Base-by-base conservation (phyloP, 2,797 vertebrate genomes). In the Psittacula echo region DNA sequence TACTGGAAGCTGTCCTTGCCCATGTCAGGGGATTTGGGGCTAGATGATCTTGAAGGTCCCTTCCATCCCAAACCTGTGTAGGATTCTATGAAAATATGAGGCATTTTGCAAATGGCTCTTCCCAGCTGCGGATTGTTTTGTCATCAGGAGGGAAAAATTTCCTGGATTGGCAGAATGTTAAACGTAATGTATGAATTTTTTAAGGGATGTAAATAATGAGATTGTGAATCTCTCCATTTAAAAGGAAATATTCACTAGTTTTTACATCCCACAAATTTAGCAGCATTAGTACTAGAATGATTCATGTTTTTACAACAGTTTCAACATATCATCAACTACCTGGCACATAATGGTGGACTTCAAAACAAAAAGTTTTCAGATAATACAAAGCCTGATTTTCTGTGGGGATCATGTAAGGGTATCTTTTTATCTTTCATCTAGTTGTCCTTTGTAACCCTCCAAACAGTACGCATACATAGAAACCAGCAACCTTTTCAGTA, bases 401-500 rank as follows among this genome's bases (percentile, higher is more conserved):
- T 62, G 29, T 37, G 54, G 50, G 50, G 20, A 76, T 78, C 90
- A 75, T 26, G 16, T 22, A 88, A 75, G 20, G 71, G 17, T 60
- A 65, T 64, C 32, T 90, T 60, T 80, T 60, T 15, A 23, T 65
- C 85, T 96, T 84, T 95, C 37, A 84, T 83, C 75, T 93, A 70
- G 50, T n/a, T 93, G 39, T 89, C 72, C 48, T 85, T 37, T 86
- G 42, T 68, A 94, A 96, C 89, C 53, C 85, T 58, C n/a, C 95
- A 94, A 92, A 87, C 29, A 87, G 58, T 75, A 90, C 65, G 85
- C 29, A 13, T 14, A 64, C 16, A n/a, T 37, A 93, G 70, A 61
- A 74, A 73, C 23, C 89, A 86, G 74, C 45, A 91, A 93, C 79
- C 61, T 66, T 37, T 93, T 64, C 91, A 92, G 89, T 29, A 60